phyloP scores from a whole-genome alignment of 2,888 invertebrate genomes.

The Lithophane socia region DNA sequence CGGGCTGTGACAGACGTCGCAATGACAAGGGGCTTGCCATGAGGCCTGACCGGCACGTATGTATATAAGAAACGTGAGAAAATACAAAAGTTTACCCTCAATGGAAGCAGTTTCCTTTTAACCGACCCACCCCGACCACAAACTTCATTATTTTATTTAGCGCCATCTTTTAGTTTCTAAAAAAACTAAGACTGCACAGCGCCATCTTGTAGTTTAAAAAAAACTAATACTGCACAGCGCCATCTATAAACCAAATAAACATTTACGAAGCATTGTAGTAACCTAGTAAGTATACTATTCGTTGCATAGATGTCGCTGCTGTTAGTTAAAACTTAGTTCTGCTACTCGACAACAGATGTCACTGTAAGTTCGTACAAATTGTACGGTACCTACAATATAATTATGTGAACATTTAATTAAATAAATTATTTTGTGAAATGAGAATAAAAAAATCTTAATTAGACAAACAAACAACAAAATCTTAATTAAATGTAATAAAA shows the following conservation, averaged over 20 bases:
- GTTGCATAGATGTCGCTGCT: constrained; percentile 59
- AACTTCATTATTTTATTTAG: background rate
- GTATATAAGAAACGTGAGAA: too few relatives aligned
- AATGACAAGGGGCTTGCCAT: too few relatives aligned
- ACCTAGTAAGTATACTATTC: fast-evolving
- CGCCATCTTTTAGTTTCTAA: constrained; percentile 56
- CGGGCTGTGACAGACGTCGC: too few relatives aligned
- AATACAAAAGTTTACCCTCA: too few relatives aligned
- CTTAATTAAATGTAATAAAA: background rate
- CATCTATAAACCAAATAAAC: background rate
- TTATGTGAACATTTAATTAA: background rate
- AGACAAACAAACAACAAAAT: background rate
- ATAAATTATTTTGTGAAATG: background rate
- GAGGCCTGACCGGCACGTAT: too few relatives aligned
- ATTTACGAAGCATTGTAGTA: background rate
- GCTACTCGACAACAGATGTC: constrained; percentile 75
- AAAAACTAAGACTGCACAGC: background rate
- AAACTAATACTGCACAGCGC: background rate
- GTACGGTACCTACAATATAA: background rate
- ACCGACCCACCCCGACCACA: too few relatives aligned
- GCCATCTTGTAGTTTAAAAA: background rate
- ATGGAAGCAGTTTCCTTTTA: too few relatives aligned
- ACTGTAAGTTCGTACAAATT: background rate
- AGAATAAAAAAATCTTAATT: too few relatives aligned
- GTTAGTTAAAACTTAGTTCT: constrained; percentile 8